phyloP scores from a whole-genome alignment of 1,140 invertebrate genomes.

The Holotrichia oblita region DNA sequence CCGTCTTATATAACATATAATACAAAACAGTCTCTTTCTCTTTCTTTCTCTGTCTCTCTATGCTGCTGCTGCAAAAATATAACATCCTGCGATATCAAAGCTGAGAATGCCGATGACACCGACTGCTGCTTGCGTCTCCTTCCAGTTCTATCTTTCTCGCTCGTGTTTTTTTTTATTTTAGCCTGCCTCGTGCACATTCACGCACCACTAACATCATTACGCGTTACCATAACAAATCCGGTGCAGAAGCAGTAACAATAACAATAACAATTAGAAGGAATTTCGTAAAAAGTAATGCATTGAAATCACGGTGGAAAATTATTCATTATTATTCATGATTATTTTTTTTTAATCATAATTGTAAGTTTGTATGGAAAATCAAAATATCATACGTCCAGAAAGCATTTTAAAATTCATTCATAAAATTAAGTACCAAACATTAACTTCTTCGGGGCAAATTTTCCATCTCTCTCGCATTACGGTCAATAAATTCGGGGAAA shows the following conservation, averaged over 20 bases:
- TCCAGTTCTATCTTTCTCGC: background rate
- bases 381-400: no score
- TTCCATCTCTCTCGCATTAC: no score
- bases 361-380: no score
- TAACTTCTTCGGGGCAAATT: no score
- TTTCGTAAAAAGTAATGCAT: no score
- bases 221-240: background rate
- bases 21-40: no score
- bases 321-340: no score
- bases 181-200: background rate
- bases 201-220: constrained; percentile 24
- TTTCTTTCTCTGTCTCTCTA: no score
- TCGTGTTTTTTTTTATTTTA: background rate
- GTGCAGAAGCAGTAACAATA: background rate
- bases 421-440: background rate
- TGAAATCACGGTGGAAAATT: no score
- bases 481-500: no score
- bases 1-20: background rate
- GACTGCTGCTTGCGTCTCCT: background rate
- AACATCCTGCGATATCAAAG: background rate
- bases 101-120: background rate
- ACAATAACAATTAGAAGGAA: constrained; percentile 1
- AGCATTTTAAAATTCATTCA: no score
- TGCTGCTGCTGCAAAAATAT: background rate
- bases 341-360: no score